Base-by-base conservation (phyloP, 2,113 vertebrate species). In the Aplodontia rufa region DNA sequence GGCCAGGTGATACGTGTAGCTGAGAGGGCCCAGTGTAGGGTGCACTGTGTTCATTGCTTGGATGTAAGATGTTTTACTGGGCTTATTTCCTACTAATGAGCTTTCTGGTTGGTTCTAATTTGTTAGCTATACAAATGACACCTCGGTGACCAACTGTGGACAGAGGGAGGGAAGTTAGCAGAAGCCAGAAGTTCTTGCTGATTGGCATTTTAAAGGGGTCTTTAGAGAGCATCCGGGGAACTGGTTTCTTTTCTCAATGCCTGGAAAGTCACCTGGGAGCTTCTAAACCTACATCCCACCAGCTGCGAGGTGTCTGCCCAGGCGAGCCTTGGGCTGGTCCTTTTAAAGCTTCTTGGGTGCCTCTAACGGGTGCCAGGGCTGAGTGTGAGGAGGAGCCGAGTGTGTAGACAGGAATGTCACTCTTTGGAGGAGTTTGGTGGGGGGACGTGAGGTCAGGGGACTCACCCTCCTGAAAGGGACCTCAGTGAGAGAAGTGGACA, bases 51-150 rank as follows among this genome's bases (percentile, higher is more conserved):
- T 66, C 16, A 2, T 9, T 4, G 6, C 30, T 51, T 28, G 64
- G 9, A 12, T 5, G 4, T 19, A 2, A 3, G 4, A 8, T 60
- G 2, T 16, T 69, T 62, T n/a, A 8, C n/a, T 30, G 68, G 32
- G 19, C 24, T 55, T 49, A 12, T 28, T 22, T 20, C 5, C 64
- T 7, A 0, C 1, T 4, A 11, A n/a, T 53, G 30, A 66, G n/a
- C 17, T 32, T 22, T 42, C 28, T n/a, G 19, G 8, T 30, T 24
- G 35, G 20, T 28, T 35, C 26, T 55, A n/a, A 28, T 8, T 28
- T 47, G 13, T 35, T 37, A 16, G 32, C 78, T 37, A n/a, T 24
- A 35, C 14, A 75, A 26, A 49, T 16, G 11, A 9, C 8, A 40
- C 10, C 14, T 64, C 19, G 4, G 0, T 13, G 17, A 64, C 37